Evolutionary conservation across 2,888 invertebrate species (phyloP).

Genomic region (Chrysolina oricalcia): DNA sequence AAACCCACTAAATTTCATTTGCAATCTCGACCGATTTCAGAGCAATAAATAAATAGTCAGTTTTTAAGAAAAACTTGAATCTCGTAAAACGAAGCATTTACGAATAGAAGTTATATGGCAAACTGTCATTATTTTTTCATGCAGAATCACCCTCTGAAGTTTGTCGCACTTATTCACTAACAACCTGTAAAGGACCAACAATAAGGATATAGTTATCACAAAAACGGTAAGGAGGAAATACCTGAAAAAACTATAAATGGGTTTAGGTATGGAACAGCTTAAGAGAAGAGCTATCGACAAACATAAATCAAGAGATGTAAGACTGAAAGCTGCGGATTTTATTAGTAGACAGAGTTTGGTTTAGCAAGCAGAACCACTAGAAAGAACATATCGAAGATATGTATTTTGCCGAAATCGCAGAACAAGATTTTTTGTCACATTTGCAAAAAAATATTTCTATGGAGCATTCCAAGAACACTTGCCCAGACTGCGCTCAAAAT

Average conservation of each 20-base stretch:
- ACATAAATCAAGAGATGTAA: constrained; percentile 20
- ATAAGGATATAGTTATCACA: too few species aligned
- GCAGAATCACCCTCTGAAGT: too few species aligned
- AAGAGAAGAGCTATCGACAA: constrained; percentile 4
- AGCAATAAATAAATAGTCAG: too few species aligned
- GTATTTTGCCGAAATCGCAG: constrained; percentile 20
- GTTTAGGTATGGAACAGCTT: constrained; percentile 14
- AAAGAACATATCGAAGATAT: constrained; percentile 20
- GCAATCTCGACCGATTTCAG: too few species aligned
- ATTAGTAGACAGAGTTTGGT: constrained; percentile 13
- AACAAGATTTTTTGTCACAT: constrained; percentile 9
- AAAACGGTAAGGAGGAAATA: constrained; percentile 24
- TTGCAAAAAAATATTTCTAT: constrained; percentile 19
- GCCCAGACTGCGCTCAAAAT: constrained; percentile 18
- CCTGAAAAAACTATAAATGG: constrained; percentile 7
- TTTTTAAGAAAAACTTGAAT: too few species aligned
- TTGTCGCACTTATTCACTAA: too few species aligned
- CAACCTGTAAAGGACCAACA: too few species aligned
- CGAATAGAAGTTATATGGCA: too few species aligned
- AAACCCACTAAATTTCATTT: too few species aligned
- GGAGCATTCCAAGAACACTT: constrained; percentile 9
- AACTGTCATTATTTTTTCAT: too few species aligned
- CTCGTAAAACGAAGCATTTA: too few species aligned
- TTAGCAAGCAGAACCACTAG: constrained; percentile 8
- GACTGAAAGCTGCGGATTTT: constrained; percentile 25